Evolutionary conservation across 2,888 invertebrate species (phyloP).

Genomic region (Ophion ventricosus): DNA sequence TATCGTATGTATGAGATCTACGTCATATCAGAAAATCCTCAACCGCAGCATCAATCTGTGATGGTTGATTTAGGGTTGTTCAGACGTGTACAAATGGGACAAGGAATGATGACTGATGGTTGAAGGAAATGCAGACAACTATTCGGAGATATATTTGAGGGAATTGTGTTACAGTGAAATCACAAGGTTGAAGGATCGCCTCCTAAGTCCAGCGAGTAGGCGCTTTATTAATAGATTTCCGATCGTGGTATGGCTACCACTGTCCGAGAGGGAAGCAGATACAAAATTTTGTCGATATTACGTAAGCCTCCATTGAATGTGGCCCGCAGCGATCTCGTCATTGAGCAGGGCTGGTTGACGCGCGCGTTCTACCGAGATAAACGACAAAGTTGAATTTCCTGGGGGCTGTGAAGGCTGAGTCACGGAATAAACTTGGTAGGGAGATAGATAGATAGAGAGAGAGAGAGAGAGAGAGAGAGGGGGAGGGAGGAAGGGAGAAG

Average conservation of each 20-base stretch:
- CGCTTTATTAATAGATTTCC: slow-evolving; percentile 54
- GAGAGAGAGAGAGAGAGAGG: neutral
- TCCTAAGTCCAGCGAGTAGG: slow-evolving; percentile 54
- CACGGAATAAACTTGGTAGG: neutral
- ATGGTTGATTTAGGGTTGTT: neutral
- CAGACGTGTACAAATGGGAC: neutral
- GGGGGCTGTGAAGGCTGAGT: slow-evolving; percentile 19
- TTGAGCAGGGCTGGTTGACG: slow-evolving; percentile 12
- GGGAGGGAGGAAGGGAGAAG: neutral
- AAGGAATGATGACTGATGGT: neutral
- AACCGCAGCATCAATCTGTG: slow-evolving; percentile 47
- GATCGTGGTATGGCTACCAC: neutral
- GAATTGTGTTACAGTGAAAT: slow-evolving; percentile 18
- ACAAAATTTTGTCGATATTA: slow-evolving; percentile 59
- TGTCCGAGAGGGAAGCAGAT: neutral
- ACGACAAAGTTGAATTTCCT: slow-evolving; percentile 51
- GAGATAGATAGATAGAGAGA: neutral
- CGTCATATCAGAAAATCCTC: slow-evolving; percentile 34
- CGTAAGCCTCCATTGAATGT: slow-evolving; percentile 39
- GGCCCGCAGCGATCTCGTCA: slow-evolving; percentile 30
- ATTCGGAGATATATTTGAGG: neutral
- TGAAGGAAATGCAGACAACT: slow-evolving; percentile 3
- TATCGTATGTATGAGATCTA: neutral
- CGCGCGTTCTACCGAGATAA: slow-evolving; percentile 17
- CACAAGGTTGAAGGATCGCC: slow-evolving; percentile 59